A percentile compares a stretch with the other conserved stretches of the same genome.
phyloP scores from a whole-genome alignment of 2,888 invertebrate genomes.

The Boloria selene region DNA sequence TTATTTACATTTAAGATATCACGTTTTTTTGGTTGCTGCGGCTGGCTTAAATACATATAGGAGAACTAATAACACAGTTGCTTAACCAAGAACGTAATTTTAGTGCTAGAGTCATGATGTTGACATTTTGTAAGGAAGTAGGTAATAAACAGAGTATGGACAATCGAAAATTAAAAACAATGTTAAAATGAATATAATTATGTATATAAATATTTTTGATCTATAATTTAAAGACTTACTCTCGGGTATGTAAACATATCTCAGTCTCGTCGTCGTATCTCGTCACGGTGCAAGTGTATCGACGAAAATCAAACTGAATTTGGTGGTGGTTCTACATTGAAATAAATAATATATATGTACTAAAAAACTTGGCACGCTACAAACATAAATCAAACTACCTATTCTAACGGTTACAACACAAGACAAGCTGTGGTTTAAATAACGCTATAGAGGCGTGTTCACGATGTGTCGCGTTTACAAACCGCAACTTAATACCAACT shows the following conservation, averaged over 20 bases:
- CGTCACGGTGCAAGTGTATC: too few relatives aligned
- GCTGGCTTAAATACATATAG: conserved; percentile 26
- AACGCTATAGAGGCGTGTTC: conserved; percentile 38
- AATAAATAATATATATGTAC: not conserved
- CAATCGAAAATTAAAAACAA: not conserved
- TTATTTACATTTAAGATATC: conserved; percentile 32
- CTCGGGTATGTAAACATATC: too few relatives aligned
- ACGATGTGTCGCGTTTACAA: conserved; percentile 49
- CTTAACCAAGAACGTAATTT: conserved; percentile 32
- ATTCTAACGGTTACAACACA: conserved; percentile 27
- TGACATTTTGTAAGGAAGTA: conserved; percentile 22
- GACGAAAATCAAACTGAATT: too few relatives aligned
- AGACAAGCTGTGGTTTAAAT: conserved; percentile 40
- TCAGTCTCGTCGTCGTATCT: too few relatives aligned
- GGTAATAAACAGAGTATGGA: not conserved
- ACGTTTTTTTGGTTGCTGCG: conserved; percentile 29
- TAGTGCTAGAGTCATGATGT: conserved; percentile 24
- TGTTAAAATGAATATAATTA: too few relatives aligned
- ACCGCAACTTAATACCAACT: conserved; percentile 58
- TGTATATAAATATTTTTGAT: too few relatives aligned
- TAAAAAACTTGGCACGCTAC: conserved; percentile 1
- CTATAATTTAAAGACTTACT: too few relatives aligned
- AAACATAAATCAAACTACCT: conserved; percentile 20
- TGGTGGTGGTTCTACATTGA: not conserved
- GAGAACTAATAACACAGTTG: conserved; percentile 39